Conservation (phyloP, 2,888 invertebrate genomes). For the Prosopocoilus inquinatus region DNA sequence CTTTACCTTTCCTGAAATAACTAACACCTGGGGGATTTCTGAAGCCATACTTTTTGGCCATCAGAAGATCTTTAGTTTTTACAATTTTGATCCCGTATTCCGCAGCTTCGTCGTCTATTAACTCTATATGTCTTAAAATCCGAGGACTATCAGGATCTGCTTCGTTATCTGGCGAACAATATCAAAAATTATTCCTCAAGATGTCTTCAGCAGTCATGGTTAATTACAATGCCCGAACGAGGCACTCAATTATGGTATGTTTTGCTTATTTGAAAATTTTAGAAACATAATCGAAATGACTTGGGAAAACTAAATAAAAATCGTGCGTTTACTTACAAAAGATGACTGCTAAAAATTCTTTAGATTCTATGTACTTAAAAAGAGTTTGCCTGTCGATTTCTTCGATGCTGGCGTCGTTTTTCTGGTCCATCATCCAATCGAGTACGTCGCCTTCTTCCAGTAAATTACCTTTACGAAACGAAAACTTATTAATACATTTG, state of each 20-base stretch:
- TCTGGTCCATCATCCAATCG: slow-evolving; percentile 89
- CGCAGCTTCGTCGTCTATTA: slow-evolving; percentile 88
- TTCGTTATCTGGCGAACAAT: slow-evolving; percentile 64
- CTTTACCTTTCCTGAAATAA: slow-evolving; percentile 85
- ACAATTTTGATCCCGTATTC: slow-evolving; percentile 91
- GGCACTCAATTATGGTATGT: no score
- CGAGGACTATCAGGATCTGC: slow-evolving; percentile 78
- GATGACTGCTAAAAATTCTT: slow-evolving; percentile 87
- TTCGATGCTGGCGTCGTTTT: slow-evolving; percentile 88
- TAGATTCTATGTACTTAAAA: slow-evolving; percentile 80
- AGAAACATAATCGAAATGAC: slow-evolving; percentile 3
- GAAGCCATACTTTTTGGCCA: slow-evolving; percentile 92
- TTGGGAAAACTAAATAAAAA: slow-evolving; percentile 4
- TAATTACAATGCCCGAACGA: no score
- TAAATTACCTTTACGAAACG: slow-evolving; percentile 61
- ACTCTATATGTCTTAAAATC: slow-evolving; percentile 79
- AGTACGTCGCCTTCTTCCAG: slow-evolving; percentile 79
- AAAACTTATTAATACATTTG: background rate
- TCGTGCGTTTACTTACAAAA: slow-evolving; percentile 74
- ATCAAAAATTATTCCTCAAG: no score
- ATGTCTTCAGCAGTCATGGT: no score
- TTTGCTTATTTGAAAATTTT: background rate
- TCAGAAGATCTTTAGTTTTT: slow-evolving; percentile 81
- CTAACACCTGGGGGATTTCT: slow-evolving; percentile 88
- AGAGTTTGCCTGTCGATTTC: slow-evolving; percentile 82